Conservation (phyloP, 2,113 vertebrate species). For the Cyprinodon variegatus region DNA sequence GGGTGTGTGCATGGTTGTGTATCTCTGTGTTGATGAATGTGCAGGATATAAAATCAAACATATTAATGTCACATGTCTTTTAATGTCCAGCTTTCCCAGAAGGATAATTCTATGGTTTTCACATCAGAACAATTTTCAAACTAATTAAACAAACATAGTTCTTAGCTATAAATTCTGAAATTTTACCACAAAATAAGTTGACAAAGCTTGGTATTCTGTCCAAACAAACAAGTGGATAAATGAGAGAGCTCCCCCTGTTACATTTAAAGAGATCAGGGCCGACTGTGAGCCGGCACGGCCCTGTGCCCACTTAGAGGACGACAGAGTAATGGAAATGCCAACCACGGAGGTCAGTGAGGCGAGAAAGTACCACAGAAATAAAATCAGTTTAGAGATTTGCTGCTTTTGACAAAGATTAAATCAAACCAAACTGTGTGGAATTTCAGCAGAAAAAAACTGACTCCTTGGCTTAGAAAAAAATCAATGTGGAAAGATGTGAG, state of each 20-base stretch:
- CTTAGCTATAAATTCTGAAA: background rate
- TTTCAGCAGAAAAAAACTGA: conserved; percentile 44
- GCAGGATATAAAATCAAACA: background rate
- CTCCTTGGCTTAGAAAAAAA: conserved; percentile 21
- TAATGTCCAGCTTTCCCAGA: background rate
- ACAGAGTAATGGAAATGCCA: conserved; percentile 58
- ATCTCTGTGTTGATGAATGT: too few relatives aligned
- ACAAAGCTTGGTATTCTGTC: conserved; percentile 17
- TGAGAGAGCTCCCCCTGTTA: conserved; percentile 35
- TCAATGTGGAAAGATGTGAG: conserved; percentile 58
- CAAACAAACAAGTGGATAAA: conserved; percentile 37
- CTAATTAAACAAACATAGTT: background rate
- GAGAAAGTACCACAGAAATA: conserved; percentile 42
- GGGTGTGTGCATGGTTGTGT: too few relatives aligned
- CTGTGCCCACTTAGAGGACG: conserved; percentile 27
- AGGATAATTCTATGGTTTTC: background rate
- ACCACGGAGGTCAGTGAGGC: conserved; percentile 28
- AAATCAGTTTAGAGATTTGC: conserved; percentile 30
- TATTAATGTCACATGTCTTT: background rate
- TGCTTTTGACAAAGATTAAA: background rate
- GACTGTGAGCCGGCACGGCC: conserved; percentile 36
- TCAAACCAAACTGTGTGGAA: conserved; percentile 26
- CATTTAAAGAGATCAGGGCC: conserved; percentile 45
- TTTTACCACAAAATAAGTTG: background rate
- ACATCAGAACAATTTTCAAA: background rate